Conservation (phyloP, 2,113 vertebrate species). For the Salvelinus sp. region DNA sequence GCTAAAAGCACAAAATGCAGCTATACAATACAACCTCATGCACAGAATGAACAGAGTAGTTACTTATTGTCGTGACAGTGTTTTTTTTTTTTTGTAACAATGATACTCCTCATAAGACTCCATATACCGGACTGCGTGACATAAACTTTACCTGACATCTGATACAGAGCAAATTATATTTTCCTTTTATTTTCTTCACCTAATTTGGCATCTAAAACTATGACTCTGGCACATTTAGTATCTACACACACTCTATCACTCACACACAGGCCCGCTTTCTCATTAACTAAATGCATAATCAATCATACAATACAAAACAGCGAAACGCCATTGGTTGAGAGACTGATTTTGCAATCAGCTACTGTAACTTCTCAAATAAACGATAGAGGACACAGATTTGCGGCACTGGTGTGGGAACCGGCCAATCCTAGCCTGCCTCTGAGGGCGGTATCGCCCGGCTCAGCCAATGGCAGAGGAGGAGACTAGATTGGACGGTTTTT, state of each 20-base stretch:
- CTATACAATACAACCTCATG: conserved; percentile 64
- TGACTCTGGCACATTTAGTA: conserved; percentile 32
- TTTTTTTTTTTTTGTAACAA: conserved; percentile 12
- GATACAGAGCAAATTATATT: too few species aligned
- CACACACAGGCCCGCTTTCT: conserved; percentile 5
- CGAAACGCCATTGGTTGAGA: not conserved
- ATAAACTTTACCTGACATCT: too few species aligned
- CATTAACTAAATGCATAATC: conserved; percentile 1
- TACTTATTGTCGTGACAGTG: conserved; percentile 27
- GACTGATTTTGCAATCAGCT: not conserved
- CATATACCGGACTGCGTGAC: conserved; percentile 10
- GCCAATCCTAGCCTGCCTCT: conserved; percentile 40
- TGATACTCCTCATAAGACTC: conserved; percentile 6
- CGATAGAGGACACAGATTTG: conserved; percentile 26
- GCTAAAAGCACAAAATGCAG: conserved; percentile 67
- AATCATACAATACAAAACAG: conserved; percentile 16
- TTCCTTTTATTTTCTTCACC: too few species aligned
- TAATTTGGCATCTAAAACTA: conserved; percentile 34
- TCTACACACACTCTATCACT: conserved; percentile 5
- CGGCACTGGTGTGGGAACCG: conserved; percentile 24
- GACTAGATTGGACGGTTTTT: conserved; percentile 14
- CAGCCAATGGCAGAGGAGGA: conserved; percentile 28
- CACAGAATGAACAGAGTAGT: conserved; percentile 45
- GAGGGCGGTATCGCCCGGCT: conserved; percentile 22
- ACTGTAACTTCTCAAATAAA: not conserved